Base-by-base conservation (phyloP, 2,113 vertebrate species). In the Myotis davidii region DNA sequence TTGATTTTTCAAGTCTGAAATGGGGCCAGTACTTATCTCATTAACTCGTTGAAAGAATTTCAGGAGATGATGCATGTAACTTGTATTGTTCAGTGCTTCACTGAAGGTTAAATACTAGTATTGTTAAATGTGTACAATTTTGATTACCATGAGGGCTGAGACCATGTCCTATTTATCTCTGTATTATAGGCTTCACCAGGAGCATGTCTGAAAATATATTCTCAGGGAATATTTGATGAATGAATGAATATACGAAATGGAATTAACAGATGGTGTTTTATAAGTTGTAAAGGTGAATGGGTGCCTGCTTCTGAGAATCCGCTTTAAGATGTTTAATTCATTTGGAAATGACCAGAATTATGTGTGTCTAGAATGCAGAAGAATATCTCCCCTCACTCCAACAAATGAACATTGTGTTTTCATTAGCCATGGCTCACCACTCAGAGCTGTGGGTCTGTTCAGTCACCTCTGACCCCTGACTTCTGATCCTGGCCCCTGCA, bases 371-470 rank as follows among this genome's bases (percentile, higher is more conserved):
- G 52, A 93, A 69, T 21, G 52, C 42, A 10, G 48, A 76, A 67
- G 65, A 78, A 92, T 92, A 5, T 13, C 27, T 18, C 29, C 25
- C 45, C 0, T 20, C 34, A 34, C n/a, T 3, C 61, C 74, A 34
- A 37, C 74, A 91, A 96, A 72, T 32, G 76, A 92, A 39, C 89
- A 85, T 72, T 96, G 88, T 96, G 94, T 92, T 93, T 82, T 92
- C 37, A 59, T 87, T 65, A 93, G 70, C 90, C 61, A 39, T 3
- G 21, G 79, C 84, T 94, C 27, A 39, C 82, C 16, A 23, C 52
- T 90, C 73, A 83, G 42, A 27, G 32, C 9, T 34, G 27, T 82
- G 88, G 23, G 78, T 94, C 85, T 96, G 95, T 95, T n/a, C 29
- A 13, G 59, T 91, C 78, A 85, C 93, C 73, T 96, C 78, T 85